Evolutionary conservation across 2,888 invertebrate genomes (phyloP).

Genomic region (Exocentrus adspersus): DNA sequence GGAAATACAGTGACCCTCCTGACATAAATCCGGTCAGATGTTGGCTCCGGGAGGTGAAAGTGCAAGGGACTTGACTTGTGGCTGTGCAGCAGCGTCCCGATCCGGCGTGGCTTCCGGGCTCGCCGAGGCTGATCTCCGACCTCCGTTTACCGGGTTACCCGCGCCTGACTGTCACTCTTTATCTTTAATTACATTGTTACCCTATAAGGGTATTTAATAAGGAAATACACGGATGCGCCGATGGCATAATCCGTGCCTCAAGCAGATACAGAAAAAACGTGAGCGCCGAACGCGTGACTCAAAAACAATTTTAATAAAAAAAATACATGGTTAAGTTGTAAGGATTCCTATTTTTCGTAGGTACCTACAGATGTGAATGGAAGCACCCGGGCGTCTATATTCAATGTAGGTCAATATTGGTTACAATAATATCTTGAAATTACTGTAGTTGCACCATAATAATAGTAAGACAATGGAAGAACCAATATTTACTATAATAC

Average conservation of each 20-base stretch:
- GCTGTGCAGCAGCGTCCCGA: slow-evolving; percentile 45
- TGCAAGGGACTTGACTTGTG: slow-evolving; percentile 51
- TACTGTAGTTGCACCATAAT: no score
- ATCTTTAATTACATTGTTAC: slow-evolving; percentile 44
- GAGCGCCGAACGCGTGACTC: neutral
- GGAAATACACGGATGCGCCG: slow-evolving; percentile 47
- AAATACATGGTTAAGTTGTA: no score
- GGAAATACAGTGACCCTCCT: slow-evolving; percentile 32
- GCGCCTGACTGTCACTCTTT: slow-evolving; percentile 32
- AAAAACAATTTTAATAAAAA: no score
- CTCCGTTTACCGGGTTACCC: slow-evolving; percentile 48
- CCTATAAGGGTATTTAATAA: slow-evolving; percentile 53
- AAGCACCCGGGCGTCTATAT: no score
- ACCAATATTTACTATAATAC: neutral
- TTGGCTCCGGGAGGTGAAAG: slow-evolving; percentile 50
- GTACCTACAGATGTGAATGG: no score
- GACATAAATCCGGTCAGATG: slow-evolving; percentile 40
- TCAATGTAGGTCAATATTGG: no score
- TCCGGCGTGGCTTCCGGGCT: slow-evolving; percentile 53
- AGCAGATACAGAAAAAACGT: slow-evolving; percentile 13
- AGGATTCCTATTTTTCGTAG: no score
- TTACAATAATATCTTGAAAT: no score
- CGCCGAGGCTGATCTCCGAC: slow-evolving; percentile 53
- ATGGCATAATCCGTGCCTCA: slow-evolving; percentile 17
- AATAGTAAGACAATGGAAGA: neutral